Evolutionary conservation across 2,888 invertebrate genomes (phyloP).

Genomic region (Caenorhabditis parvicauda): DNA sequence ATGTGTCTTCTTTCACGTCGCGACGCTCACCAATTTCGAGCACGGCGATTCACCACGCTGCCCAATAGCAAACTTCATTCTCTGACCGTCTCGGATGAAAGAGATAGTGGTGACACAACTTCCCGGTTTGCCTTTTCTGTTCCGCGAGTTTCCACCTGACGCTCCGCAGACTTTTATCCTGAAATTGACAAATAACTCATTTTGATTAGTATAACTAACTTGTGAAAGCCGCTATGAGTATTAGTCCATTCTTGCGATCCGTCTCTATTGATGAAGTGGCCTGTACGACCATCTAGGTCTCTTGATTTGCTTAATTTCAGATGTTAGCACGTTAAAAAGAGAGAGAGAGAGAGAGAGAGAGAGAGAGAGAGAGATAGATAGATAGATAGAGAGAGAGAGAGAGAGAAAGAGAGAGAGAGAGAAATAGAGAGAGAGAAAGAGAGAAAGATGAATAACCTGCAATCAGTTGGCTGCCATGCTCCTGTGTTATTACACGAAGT

Average conservation of each 20-base stretch:
- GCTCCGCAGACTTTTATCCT: conserved; percentile 24
- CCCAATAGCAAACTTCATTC: conserved; percentile 15
- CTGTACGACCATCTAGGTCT: conserved; percentile 18
- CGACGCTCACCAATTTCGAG: neutral
- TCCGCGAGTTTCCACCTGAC: conserved; percentile 11
- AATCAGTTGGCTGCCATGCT: no score
- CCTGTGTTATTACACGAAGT: no score
- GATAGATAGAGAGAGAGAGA: no score
- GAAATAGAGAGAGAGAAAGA: no score
- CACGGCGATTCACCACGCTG: conserved; percentile 22
- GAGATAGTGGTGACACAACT: conserved; percentile 17
- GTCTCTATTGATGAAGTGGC: conserved; percentile 18
- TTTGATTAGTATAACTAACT: neutral
- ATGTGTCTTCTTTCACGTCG: no score
- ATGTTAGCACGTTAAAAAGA: no score
- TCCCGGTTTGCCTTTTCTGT: neutral
- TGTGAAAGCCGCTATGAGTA: conserved; percentile 12
- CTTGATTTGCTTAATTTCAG: no score
- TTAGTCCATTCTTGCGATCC: conserved; percentile 25
- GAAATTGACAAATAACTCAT: no score
- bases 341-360: no score
- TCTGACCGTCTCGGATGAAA: conserved; percentile 12
- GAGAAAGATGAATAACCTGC: no score
- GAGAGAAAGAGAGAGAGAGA: no score
- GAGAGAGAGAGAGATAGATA: no score